These are phyloP conservation scores for Synergus laeviventris DNA, from an alignment of 2,888 invertebrate genomes.

Conservation along the genomic window DNA sequence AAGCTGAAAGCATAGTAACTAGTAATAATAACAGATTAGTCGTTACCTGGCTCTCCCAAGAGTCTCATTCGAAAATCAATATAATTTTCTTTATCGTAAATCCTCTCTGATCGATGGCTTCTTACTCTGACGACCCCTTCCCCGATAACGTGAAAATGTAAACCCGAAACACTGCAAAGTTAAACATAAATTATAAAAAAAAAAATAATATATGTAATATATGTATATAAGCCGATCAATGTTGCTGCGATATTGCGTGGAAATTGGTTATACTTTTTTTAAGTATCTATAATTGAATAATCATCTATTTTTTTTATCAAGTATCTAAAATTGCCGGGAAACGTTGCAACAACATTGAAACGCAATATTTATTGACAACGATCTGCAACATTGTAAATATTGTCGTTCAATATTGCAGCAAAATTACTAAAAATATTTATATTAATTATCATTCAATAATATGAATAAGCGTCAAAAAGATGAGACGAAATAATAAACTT, in stretches of 20 bases:
- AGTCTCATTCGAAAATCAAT: slow-evolving; percentile 96
- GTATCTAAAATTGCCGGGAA: no score
- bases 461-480: neutral
- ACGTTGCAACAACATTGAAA: no score
- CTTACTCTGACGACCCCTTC: slow-evolving; percentile 94
- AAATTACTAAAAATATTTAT: neutral
- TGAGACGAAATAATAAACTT: neutral
- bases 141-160: slow-evolving; percentile 95
- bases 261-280: no score
- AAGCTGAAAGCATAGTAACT: neutral
- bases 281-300: no score
- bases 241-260: no score
- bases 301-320: no score
- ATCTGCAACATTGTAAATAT: no score
- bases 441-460: neutral
- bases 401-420: no score
- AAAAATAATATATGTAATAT: neutral
- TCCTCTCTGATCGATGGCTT: slow-evolving; percentile 88
- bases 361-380: no score
- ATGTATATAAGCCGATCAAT: no score
- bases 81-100: slow-evolving; percentile 94
- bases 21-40: neutral
- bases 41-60: slow-evolving; percentile 88
- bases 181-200: neutral
- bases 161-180: slow-evolving; percentile 79